Base-by-base conservation (phyloP, 2,113 vertebrate genomes). In the Nothobranchius furzeri region DNA sequence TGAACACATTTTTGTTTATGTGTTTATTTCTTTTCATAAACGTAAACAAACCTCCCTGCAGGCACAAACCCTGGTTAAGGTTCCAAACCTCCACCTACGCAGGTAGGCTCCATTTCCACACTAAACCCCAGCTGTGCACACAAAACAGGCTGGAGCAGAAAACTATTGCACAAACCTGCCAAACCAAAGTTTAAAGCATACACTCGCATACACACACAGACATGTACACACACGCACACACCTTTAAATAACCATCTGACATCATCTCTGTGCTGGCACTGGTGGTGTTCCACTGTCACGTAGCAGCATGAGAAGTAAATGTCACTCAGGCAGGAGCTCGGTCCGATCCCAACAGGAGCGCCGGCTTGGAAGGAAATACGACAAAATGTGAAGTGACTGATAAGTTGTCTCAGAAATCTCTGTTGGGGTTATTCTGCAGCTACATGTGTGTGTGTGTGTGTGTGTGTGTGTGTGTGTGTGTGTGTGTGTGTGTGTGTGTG, bases 241-340 rank as follows among this genome's bases (percentile, higher is more conserved):
- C n/a, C 36, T 66, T 78, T 68, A 78, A 85, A 71, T 76, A 85
- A 76, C 61, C 9, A 59, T 57, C 49, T 81, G 78, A 88, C 78
- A 75, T 82, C 86, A 79, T 76, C 50, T 77, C 20, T 2, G 24
- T 45, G 48, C 73, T 73, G 70, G 63, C 60, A 50, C 0, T 24
- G 17, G 60, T 73, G 67, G 60, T 68, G 61, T 43, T 83, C 60
- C 63, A 60, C 73, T 78, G 71, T 81, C 51, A 54, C 49, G 68
- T 65, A 60, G 55, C 60, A 83, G 48, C 35, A 66, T 72, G 68
- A 73, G 55, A 81, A 81, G 60, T 60, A 76, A 85, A 74, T 84
- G 68, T 83, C 80, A 84, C 58, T 82, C 78, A 76, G 10, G 45
- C 15, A n/a, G 13, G 51, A 45, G 25, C 9, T 60, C 75, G 81